These are phyloP conservation scores for Morone chrysops DNA, from an alignment of 2,113 vertebrate species.

Conservation along the genomic window DNA sequence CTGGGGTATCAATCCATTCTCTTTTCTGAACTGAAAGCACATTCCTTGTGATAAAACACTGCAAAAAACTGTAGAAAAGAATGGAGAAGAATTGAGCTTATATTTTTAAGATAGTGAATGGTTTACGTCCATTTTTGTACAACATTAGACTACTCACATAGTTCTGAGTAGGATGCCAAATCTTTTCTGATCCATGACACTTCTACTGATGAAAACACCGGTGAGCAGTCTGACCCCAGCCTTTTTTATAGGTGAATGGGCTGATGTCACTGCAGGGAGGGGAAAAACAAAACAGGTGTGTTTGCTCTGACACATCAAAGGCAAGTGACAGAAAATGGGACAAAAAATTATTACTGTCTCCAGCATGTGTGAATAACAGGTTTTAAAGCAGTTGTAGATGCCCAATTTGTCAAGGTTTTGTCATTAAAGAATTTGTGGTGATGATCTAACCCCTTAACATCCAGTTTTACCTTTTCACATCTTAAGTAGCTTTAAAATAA, in stretches of 20 bases:
- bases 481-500: not conserved
- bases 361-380: conserved; percentile 9
- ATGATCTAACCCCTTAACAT: not conserved
- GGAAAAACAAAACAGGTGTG: conserved; percentile 62
- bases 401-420: not conserved
- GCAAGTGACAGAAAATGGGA: conserved; percentile 29
- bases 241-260: conserved; percentile 41
- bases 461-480: not conserved
- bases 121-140: not conserved
- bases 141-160: conserved; percentile 35
- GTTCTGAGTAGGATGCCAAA: not conserved
- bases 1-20: conserved; percentile 59
- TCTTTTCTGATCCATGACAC: conserved; percentile 12
- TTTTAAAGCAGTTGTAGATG: not conserved
- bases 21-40: conserved; percentile 54
- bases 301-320: conserved; percentile 63
- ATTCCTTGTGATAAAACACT: conserved; percentile 25
- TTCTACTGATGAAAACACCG: not conserved
- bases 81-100: not conserved
- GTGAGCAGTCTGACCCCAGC: not conserved
- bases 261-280: conserved; percentile 4
- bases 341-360: conserved; percentile 35
- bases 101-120: not conserved
- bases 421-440: not conserved
- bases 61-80: conserved; percentile 48